Conservation (phyloP, 2,797 vertebrate genomes). For the Clarias platycephalus region DNA sequence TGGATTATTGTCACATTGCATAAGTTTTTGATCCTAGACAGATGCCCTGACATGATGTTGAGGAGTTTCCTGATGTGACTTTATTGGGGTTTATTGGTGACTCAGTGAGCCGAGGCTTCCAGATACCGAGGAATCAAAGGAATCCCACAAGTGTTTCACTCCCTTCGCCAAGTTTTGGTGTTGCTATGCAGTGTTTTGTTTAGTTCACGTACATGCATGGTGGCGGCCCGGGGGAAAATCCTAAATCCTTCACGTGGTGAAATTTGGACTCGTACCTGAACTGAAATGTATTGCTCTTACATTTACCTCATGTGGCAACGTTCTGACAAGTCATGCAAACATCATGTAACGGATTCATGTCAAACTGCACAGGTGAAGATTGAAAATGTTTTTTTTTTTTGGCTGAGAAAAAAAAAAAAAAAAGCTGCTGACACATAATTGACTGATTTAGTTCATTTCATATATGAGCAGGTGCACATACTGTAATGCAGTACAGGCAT, state of each 20-base stretch:
- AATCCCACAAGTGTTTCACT: neutral
- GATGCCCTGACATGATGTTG: constrained; percentile 1
- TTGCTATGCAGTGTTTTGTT: constrained; percentile 1
- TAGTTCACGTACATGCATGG: neutral
- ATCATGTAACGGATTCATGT: neutral
- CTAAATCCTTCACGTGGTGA: neutral
- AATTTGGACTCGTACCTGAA: neutral
- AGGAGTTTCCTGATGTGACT: constrained; percentile 23
- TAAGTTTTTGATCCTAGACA: constrained; percentile 4
- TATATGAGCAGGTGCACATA: too few relatives aligned
- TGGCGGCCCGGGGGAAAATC: neutral
- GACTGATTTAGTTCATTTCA: neutral
- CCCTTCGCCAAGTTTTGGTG: neutral
- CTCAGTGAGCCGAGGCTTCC: neutral
- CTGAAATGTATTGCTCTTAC: neutral
- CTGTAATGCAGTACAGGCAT: neutral
- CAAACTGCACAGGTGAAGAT: neutral
- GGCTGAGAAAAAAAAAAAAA: neutral
- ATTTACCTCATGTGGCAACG: neutral
- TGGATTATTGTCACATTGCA: constrained; percentile 15
- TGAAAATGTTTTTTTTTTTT: neutral
- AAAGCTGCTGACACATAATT: neutral
- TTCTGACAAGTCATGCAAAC: neutral
- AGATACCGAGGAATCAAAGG: neutral
- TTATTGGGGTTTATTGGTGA: constrained; percentile 11